phyloP scores from a whole-genome alignment of 2,113 vertebrate genomes.

The Eclectus roratus region DNA sequence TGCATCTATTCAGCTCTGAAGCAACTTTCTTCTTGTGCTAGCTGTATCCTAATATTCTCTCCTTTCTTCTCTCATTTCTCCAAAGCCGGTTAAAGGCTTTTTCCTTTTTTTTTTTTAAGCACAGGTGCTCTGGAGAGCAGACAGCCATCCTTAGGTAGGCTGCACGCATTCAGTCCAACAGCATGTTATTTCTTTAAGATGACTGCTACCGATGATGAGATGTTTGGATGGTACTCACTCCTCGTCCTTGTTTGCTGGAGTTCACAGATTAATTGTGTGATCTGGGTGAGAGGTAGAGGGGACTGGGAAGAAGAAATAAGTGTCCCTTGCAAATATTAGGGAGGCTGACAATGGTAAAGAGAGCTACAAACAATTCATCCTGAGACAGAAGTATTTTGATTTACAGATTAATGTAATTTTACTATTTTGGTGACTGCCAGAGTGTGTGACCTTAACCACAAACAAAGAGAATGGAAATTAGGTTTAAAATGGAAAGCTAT shows the following conservation, averaged over 20 bases:
- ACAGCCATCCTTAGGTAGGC: background rate
- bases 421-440: background rate
- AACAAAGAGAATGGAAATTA: slow-evolving; percentile 31
- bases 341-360: background rate
- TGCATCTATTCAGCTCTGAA: background rate
- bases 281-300: background rate
- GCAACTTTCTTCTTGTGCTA: background rate
- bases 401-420: background rate
- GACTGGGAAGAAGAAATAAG: background rate
- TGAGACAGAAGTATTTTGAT: background rate
- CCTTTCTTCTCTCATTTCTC: background rate
- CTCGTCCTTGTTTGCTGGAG: background rate
- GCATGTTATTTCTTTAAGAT: background rate
- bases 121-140: background rate
- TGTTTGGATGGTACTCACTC: background rate
- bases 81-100: background rate
- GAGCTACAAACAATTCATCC: background rate
- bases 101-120: background rate
- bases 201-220: background rate
- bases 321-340: background rate
- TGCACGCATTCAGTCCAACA: background rate
- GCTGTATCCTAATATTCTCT: background rate
- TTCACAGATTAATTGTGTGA: background rate
- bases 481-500: slow-evolving; percentile 46
- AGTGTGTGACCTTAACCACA: background rate